Base-by-base conservation (phyloP, 1,140 invertebrate genomes). In the Bradysia coprophila region DNA sequence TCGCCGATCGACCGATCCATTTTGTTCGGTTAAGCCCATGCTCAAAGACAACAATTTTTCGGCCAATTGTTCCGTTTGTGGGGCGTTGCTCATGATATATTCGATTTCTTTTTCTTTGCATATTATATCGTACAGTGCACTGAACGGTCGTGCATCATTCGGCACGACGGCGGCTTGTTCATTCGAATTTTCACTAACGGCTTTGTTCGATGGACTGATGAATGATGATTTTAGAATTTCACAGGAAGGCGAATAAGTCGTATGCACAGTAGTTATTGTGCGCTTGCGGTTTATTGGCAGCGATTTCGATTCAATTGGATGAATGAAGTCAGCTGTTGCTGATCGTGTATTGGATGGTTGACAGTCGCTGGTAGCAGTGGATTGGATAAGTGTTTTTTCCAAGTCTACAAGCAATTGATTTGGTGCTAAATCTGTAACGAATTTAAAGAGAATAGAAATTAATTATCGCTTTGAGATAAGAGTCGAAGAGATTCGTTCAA, bases 311-410 rank as follows among this genome's bases (percentile, higher is more conserved):
- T 36, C 10, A 15, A 5, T 36, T 16, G n/a, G 15, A 36, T 36
- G 6, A 11, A n/a, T 36, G 9, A 10, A 11, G 6, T 36, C 5
- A 6, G 33, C 5, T 36, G 6, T 11, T n/a, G 18, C 18, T 15
- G 9, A 36, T 36, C 6, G 6, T 9, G 10, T 36, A 5, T 36
- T 36, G 11, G 44, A 41, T 21, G n/a, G 5, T 46, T 59, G 57
- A 56, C 57, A 59, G 57, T 52, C 56, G 40, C 47, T 46, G 50
- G 55, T 57, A 56, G 57, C 57, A 59, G 57, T 59, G 56, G 53
- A 54, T 49, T 54, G 51, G 53, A 49, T 48, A 44, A 52, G 54
- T 51, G 23, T 40, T 24, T 21, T 28, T 36, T 41, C 31, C 31
- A 34, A 36, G 24, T 42, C 41, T 9, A 42, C 9, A 13, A 33